These are phyloP conservation scores for Enteromius trimaculatus DNA, from an alignment of 2,797 vertebrate genomes.

Conservation along the genomic window DNA sequence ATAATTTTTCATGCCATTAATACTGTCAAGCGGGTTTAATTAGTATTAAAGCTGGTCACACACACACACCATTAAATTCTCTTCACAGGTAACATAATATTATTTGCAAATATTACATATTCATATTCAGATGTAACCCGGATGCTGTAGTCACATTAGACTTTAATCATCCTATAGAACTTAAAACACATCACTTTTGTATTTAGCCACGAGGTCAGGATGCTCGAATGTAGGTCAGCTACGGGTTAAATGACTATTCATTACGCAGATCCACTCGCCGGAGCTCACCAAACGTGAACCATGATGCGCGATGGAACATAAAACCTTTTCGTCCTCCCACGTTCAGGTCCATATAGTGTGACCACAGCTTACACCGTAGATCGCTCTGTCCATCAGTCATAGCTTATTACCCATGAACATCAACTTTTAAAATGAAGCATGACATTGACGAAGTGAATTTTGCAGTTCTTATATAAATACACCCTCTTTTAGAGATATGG, in stretches of 20 bases:
- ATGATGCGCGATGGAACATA: background rate
- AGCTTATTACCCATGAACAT: slow-evolving; percentile 8
- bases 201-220: background rate
- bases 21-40: background rate
- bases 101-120: background rate
- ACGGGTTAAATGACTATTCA: background rate
- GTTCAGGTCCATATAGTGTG: background rate
- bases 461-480: background rate
- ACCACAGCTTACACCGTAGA: background rate
- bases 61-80: background rate
- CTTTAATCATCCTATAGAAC: background rate
- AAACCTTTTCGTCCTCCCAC: background rate
- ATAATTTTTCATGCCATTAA: background rate
- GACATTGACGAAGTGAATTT: background rate
- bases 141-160: background rate
- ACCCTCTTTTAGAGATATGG: background rate
- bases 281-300: background rate
- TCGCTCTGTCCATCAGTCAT: background rate
- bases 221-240: background rate
- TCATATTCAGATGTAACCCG: background rate
- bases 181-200: background rate
- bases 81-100: background rate
- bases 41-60: background rate
- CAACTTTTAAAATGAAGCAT: background rate
- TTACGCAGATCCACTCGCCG: background rate